Evolutionary conservation across 2,797 vertebrate genomes (phyloP), one percentile per base, ranked within the genome.

Genomic region (Loriculus beryllinus): DNA sequence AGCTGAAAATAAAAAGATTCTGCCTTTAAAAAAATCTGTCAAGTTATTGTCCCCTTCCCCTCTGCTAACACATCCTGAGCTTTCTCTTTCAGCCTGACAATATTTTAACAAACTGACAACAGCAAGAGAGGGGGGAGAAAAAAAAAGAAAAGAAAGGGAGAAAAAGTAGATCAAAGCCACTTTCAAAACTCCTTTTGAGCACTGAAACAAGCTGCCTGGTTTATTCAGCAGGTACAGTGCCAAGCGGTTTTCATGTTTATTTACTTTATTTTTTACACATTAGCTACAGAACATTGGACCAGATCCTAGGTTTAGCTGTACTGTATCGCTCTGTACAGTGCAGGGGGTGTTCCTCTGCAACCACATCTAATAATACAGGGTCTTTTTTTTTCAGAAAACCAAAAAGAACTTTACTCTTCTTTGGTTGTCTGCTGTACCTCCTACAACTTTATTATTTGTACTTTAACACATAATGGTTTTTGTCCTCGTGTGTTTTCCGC

Each of bases 1-100:
- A 65, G 33, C 63, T 87, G 64, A 95, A 94, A 87, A 70, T 39
- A 18, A 79, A 86, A 94, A 63, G 37, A 70, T 85, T 76, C 69
- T 91, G 14, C 79, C 63, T 69, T 86, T 65, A 56, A 71, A 91
- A 68, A 52, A 62, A 45, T 0, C 18, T 72, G 12, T 29, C 23
- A 72, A 62, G 22, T 67, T 49, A 25, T 70, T 70, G 35, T 71
- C 2, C 3, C 7, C 19, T 84, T 82, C 33, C 6, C 14, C 20
- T 54, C n/a, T 71, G 26, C 35, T 88, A 82, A 63, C 6, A 56
- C 7, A 15, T 35, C 35, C 65, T 56, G 12, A 84, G 40, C 51
- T 82, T 78, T 75, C 69, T 83, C 31, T 47, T 88, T 57, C 13
- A 84, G 29, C 19, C 21, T 87, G 57, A 8, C 39, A 80, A 37